These are phyloP conservation scores for Halocynthia aurantium DNA, from an alignment of 23 tunicate genomes.

Conservation along the genomic window DNA sequence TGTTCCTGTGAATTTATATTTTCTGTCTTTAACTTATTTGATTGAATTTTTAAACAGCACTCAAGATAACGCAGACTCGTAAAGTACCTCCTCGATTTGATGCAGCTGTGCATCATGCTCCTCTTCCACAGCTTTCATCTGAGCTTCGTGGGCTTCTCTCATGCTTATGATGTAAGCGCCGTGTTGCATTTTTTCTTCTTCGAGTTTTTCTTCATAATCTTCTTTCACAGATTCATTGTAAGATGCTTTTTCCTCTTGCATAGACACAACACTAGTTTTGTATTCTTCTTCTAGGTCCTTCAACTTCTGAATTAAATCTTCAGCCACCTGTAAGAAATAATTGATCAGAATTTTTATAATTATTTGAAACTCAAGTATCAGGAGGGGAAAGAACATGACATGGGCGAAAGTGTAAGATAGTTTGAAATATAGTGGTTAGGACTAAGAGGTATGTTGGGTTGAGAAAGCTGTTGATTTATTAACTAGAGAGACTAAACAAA, in stretches of 20 bases:
- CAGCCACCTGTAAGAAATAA: not conserved
- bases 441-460: no score
- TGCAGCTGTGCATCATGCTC: slow-evolving; percentile 65
- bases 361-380: no score
- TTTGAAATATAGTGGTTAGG: no score
- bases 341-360: no score
- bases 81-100: slow-evolving; percentile 64
- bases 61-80: no score
- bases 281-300: slow-evolving; percentile 36
- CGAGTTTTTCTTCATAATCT: slow-evolving; percentile 17
- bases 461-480: no score
- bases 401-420: no score
- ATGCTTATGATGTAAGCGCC: slow-evolving; percentile 5
- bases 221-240: slow-evolving; percentile 43
- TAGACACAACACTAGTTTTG: slow-evolving; percentile 19
- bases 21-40: no score
- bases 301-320: slow-evolving; percentile 24
- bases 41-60: no score
- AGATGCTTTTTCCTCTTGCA: slow-evolving; percentile 58
- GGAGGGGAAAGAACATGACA: no score
- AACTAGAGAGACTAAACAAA: no score
- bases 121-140: slow-evolving; percentile 40
- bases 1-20: no score
- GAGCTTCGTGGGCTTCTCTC: slow-evolving; percentile 37
- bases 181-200: slow-evolving; percentile 9